These are phyloP conservation scores for Lophius piscatorius DNA, from an alignment of 2,113 vertebrate species.

Conservation along the genomic window DNA sequence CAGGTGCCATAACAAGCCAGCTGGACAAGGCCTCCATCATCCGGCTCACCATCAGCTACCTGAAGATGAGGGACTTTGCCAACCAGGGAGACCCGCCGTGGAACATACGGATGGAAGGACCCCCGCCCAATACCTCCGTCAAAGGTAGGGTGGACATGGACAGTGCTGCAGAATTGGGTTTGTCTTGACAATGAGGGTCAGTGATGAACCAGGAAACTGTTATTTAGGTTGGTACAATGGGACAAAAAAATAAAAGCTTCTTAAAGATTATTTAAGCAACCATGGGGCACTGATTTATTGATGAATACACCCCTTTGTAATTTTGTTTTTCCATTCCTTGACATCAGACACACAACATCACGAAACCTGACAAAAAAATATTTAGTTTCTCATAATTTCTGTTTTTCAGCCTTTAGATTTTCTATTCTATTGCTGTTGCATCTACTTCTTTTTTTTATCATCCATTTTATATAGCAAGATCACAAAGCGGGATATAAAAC, in stretches of 20 bases:
- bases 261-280: not conserved
- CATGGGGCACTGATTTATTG: no score
- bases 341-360: no score
- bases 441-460: no score
- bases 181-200: no score
- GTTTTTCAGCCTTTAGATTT: no score
- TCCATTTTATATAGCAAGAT: no score
- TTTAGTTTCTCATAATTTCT: no score
- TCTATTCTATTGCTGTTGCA: no score
- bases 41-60: conserved; percentile 98
- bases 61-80: conserved; percentile 99
- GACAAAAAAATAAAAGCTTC: not conserved
- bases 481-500: no score
- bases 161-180: not conserved
- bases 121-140: conserved; percentile 98
- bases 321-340: no score
- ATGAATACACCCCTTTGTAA: not conserved
- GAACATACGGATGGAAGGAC: conserved; percentile 96
- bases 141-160: conserved; percentile 85
- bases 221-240: not conserved
- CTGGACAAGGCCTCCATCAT: conserved; percentile 99
- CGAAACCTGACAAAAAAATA: no score
- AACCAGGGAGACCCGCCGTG: conserved; percentile 98
- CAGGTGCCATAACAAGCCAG: conserved; percentile 98
- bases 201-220: not conserved